Evolutionary conservation across 2,113 vertebrate species (phyloP).

Genomic region (Oryzias woworae): DNA sequence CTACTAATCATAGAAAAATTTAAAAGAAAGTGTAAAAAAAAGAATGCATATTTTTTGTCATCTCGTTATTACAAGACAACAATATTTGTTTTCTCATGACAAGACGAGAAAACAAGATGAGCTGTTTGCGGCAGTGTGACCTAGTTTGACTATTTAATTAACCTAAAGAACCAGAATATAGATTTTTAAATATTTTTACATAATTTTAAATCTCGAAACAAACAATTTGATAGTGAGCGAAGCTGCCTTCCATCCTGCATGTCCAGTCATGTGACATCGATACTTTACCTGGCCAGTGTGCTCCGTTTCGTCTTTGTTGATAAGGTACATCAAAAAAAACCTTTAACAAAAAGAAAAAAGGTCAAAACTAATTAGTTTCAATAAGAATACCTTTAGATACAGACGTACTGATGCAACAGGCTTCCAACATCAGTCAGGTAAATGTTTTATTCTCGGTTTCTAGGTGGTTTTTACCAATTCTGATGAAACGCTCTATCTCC

Average conservation of each 20-base stretch:
- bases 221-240: too few relatives aligned
- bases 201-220: too few relatives aligned
- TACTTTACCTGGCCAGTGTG: slow-evolving; percentile 91
- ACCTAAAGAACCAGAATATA: too few relatives aligned
- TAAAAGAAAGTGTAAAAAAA: too few relatives aligned
- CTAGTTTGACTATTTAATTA: too few relatives aligned
- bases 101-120: too few relatives aligned
- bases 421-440: neutral
- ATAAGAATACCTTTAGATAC: neutral
- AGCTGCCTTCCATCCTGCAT: neutral
- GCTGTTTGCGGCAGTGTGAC: too few relatives aligned
- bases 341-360: slow-evolving; percentile 63
- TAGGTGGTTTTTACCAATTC: slow-evolving; percentile 4
- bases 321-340: slow-evolving; percentile 99
- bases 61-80: too few relatives aligned
- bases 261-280: slow-evolving; percentile 1
- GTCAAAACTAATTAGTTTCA: neutral
- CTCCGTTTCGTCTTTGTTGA: slow-evolving; percentile 99
- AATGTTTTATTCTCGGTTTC: slow-evolving; percentile 27
- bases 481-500: slow-evolving; percentile 5
- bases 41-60: too few relatives aligned
- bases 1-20: too few relatives aligned
- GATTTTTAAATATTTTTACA: too few relatives aligned
- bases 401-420: neutral
- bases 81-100: too few relatives aligned